Evolutionary conservation across 1,140 invertebrate species (phyloP), one percentile per base, ranked within the genome.

Genomic region (Platyscapa corneri): DNA sequence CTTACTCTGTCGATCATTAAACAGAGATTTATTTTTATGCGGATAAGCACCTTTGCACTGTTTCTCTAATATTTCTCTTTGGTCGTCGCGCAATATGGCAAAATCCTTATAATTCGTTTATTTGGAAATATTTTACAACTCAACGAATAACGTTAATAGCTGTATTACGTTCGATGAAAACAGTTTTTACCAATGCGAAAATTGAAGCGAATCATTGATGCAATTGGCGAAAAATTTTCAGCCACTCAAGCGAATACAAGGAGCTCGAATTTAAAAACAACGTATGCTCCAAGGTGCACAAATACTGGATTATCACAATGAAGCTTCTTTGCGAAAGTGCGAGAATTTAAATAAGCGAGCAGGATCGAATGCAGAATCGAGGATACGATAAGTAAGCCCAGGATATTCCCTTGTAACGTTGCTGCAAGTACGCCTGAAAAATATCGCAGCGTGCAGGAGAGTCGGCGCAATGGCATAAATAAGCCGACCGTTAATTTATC

Each of bases 401-500:
- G 46, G 16, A 39, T 20, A 16, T 39, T 30, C 6, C 16, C 30
- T 18, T 46, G 46, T 30, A 32, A 77, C 56, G 2, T 23, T 1
- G 8, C 74, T 30, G 27, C 1, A 37, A 76, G 30, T 12, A 23
- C 30, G 27, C 16, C 67, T 39, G 32, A 34, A 34, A 64, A 77
- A 20, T 18, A 56, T 49, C n/a, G n/a, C 77, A 79, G 27, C 39
- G 56, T 10, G 60, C 30, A 20, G 12, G 23, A 30, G 67, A 72
- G 3, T 20, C 18, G 64, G 12, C 39, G 42, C 39, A 49, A n/a
- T 30, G 60, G 34, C 64, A 78, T 70, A 78, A 77, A 84, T 34
- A 78, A 84, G 83, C 32, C 46, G 14, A 64, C 34, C 86, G 87
- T 88, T 87, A 87, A 88, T 88, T 89, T 88, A 88, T 89, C 87